phyloP scores from a whole-genome alignment of 2,888 invertebrate species.

The Patella depressa region DNA sequence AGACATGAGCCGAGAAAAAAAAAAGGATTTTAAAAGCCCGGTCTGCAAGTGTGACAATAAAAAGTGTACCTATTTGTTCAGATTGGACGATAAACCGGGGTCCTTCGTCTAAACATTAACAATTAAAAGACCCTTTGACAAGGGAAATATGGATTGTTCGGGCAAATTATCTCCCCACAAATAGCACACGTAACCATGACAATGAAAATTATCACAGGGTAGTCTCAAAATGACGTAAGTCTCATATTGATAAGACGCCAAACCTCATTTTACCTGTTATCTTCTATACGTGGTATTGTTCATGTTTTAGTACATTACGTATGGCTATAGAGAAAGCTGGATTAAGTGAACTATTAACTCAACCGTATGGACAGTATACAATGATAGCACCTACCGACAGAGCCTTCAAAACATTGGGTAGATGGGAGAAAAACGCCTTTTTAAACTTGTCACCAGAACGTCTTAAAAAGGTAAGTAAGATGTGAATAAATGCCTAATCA shows the following conservation, averaged over 20 bases:
- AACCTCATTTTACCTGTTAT: background rate
- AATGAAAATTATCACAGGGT: background rate
- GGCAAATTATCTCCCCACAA: background rate
- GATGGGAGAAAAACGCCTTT: slow-evolving; percentile 54
- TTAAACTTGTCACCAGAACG: slow-evolving; percentile 59
- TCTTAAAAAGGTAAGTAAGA: slow-evolving; percentile 68
- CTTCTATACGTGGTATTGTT: background rate
- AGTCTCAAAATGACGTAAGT: no score
- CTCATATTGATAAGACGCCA: no score
- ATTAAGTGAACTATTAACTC: slow-evolving; percentile 41
- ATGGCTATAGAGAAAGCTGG: slow-evolving; percentile 52
- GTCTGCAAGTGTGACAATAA: no score
- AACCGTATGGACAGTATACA: slow-evolving; percentile 45
- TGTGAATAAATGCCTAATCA: no score
- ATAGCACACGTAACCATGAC: no score
- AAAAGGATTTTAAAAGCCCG: no score
- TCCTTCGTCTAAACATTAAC: no score
- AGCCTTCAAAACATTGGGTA: slow-evolving; percentile 59
- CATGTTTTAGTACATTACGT: slow-evolving; percentile 48
- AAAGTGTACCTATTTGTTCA: no score
- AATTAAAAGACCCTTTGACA: background rate
- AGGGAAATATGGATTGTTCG: background rate
- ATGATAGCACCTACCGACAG: slow-evolving; percentile 64
- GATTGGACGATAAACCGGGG: no score
- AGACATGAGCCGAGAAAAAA: no score